Base-by-base conservation (phyloP, 2,113 vertebrate species). In the Neodon shergylaensis region DNA sequence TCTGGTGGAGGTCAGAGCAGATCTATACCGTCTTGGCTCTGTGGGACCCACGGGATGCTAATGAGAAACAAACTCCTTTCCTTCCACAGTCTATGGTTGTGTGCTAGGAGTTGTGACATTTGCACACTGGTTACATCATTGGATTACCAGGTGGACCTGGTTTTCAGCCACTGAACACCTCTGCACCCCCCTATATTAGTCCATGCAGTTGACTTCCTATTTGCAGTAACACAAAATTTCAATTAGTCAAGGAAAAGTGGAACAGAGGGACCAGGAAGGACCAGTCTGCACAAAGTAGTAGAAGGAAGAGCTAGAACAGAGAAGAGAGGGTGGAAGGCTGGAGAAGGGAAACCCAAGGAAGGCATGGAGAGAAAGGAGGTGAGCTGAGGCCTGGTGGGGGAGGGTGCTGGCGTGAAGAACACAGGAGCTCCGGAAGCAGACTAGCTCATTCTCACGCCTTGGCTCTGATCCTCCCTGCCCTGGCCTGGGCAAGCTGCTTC, bases 41-140 rank as follows among this genome's bases (percentile, higher is more conserved):
- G 52, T 21, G 19, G 33, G 22, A 63, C 7, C 47, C 79, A 36
- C 2, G 12, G 1, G 49, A 22, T 7, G 49, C 47, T 17, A 8
- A 4, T 11, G 12, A 22, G n/a, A 44, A 4, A 7, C 0, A 26
- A 13, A 47, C 17, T 6, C 28, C 8, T 11, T 17, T 22, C 12
- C 14, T 28, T 24, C 52, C 39, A 82, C 1, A 0, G 0, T 49
- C 61, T 33, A 4, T 73, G 11, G n/a, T 76, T 49, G 21, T 10
- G 7, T 2, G 0, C 54, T 3, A n/a, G 19, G 1, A 52, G 16
- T n/a, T 31, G 39, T 13, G 33, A 42, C 72, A 2, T 72, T 63
- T 44, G 26, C 33, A 72, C 4, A 72, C 58, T 58, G 58, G 19
- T 58, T 58, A 58, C 19, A 21, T 21, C 58, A 58, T 58, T 58